Evolutionary conservation across 2,113 vertebrate species (phyloP).

Genomic region (Neodon shergylaensis): DNA sequence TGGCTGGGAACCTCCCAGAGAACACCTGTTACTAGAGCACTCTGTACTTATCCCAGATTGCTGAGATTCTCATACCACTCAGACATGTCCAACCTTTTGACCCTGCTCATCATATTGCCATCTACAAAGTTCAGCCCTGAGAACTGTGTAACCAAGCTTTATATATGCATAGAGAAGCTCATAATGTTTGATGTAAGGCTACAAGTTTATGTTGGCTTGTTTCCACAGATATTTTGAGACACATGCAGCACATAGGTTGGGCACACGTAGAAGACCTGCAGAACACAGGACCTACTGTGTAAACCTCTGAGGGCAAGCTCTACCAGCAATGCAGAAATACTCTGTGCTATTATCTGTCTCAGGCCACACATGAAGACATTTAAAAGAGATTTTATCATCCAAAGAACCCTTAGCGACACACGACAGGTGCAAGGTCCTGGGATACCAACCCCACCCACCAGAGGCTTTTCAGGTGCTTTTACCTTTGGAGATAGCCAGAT

Average conservation of each 20-base stretch:
- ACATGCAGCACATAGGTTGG: not conserved
- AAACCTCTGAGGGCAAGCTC: not conserved
- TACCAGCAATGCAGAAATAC: not conserved
- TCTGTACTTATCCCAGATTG: not conserved
- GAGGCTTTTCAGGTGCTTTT: not conserved
- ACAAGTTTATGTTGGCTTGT: not conserved
- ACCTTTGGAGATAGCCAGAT: slow-evolving; percentile 98
- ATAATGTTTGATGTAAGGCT: not conserved
- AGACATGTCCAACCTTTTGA: not conserved
- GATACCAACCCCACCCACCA: not conserved
- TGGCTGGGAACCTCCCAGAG: too few relatives aligned
- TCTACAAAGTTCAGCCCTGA: not conserved
- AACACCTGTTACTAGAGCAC: not conserved
- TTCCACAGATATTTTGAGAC: not conserved
- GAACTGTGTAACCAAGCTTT: not conserved
- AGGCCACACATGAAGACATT: not conserved
- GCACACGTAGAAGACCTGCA: not conserved
- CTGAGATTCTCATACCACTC: not conserved
- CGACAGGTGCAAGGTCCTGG: not conserved
- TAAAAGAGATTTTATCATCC: not conserved
- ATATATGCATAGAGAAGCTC: not conserved
- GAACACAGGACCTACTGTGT: not conserved
- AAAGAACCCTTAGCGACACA: not conserved
- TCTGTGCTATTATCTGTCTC: not conserved
- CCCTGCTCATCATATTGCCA: not conserved